These are phyloP conservation scores for Drosophila miranda DNA, from an alignment of 1,140 invertebrate genomes.

Conservation along the genomic window DNA sequence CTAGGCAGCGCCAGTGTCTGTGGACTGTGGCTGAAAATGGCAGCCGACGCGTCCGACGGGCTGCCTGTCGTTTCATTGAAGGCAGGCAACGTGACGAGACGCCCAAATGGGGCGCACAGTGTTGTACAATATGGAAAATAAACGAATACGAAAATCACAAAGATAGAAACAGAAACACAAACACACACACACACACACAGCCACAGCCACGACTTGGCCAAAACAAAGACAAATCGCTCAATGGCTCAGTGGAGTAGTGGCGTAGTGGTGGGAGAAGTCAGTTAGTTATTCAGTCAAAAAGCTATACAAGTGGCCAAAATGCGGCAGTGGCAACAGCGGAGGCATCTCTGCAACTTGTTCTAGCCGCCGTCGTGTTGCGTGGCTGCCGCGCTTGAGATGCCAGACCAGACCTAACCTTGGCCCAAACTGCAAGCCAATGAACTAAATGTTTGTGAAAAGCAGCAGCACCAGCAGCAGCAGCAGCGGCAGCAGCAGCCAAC, in stretches of 20 bases:
- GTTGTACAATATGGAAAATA: constrained; percentile 51
- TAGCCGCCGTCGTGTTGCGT: constrained; percentile 37
- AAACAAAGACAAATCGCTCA: constrained; percentile 24
- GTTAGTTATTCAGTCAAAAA: too few species aligned
- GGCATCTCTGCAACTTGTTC: constrained; percentile 22
- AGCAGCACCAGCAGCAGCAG: constrained; percentile 14
- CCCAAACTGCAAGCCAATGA: constrained; percentile 78
- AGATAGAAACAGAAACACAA: constrained; percentile 26
- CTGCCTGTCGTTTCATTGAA: constrained; percentile 67
- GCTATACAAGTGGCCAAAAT: constrained; percentile 39
- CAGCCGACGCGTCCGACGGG: constrained; percentile 25
- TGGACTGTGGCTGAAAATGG: constrained; percentile 41
- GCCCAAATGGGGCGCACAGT: constrained; percentile 70
- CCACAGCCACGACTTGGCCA: constrained; percentile 9
- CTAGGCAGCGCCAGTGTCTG: constrained; percentile 21
- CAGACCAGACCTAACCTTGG: constrained; percentile 61
- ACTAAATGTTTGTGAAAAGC: constrained; percentile 80
- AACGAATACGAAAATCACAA: constrained; percentile 22
- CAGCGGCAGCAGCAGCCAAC: constrained; percentile 20
- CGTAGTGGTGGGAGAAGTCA: neutral
- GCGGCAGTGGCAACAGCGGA: constrained; percentile 15
- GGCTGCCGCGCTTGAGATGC: constrained; percentile 64
- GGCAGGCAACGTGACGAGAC: constrained; percentile 75
- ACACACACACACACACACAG: constrained; percentile 9
- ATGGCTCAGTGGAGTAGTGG: neutral